Conservation (phyloP, 2,113 vertebrate species). For the Siniperca chuatsi region DNA sequence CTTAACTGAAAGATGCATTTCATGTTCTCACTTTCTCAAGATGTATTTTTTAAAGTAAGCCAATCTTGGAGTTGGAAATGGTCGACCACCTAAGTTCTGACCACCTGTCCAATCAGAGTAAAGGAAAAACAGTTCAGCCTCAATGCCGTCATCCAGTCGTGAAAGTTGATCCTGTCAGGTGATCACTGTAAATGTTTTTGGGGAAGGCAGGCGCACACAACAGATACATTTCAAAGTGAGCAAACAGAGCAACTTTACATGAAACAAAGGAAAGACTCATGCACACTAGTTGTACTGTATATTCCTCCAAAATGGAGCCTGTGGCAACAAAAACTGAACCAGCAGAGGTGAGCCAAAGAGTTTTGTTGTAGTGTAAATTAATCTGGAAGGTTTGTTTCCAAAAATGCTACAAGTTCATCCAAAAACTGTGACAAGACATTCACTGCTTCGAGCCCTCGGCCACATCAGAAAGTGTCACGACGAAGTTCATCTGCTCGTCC, state of each 20-base stretch:
- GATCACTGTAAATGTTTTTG: not conserved
- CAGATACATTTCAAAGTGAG: slow-evolving; percentile 31
- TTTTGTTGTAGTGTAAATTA: not conserved
- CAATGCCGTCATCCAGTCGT: no score
- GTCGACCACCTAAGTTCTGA: not conserved
- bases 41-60: not conserved
- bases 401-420: not conserved
- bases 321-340: no score
- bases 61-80: not conserved
- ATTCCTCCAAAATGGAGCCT: not conserved
- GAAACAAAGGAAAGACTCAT: slow-evolving; percentile 33
- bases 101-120: not conserved
- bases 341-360: not conserved
- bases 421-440: not conserved
- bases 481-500: no score
- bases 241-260: slow-evolving; percentile 43
- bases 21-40: not conserved
- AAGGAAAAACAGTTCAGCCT: not conserved
- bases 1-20: not conserved
- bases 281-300: not conserved
- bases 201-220: slow-evolving; percentile 41
- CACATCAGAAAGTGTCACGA: not conserved
- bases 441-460: not conserved
- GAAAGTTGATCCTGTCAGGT: not conserved
- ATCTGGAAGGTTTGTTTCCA: not conserved